These are phyloP conservation scores for Onychorhynchus coronatus DNA, from an alignment of 2,113 vertebrate species.

Conservation along the genomic window DNA sequence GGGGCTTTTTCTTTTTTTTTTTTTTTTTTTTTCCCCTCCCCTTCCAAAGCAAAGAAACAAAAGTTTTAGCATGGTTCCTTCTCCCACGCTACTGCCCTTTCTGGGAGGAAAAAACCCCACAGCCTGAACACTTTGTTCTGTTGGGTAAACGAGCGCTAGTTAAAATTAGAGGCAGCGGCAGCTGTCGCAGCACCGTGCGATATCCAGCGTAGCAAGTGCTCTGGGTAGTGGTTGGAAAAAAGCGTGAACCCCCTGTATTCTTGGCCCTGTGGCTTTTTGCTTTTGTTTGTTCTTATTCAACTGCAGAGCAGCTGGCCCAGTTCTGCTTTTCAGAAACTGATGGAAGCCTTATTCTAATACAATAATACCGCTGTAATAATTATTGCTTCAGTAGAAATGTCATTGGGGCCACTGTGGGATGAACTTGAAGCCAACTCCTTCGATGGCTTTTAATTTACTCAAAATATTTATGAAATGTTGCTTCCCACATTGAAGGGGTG, in stretches of 20 bases:
- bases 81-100: background rate
- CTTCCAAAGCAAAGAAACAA: background rate
- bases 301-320: background rate
- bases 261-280: background rate
- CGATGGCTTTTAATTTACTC: background rate
- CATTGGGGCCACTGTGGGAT: fast-evolving
- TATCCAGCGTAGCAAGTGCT: background rate
- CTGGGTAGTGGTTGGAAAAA: background rate
- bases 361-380: background rate
- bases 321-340: background rate
- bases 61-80: background rate
- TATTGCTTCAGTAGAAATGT: background rate
- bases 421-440: background rate
- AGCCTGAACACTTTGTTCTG: background rate
- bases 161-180: background rate
- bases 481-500: background rate
- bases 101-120: background rate
- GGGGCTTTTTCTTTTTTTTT: background rate
- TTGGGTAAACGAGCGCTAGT: background rate
- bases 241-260: background rate
- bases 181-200: background rate
- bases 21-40: fast-evolving
- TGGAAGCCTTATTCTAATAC: background rate
- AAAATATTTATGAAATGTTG: background rate
- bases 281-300: background rate